Conservation (phyloP, 2,113 vertebrate genomes). For the Platanista minor region DNA sequence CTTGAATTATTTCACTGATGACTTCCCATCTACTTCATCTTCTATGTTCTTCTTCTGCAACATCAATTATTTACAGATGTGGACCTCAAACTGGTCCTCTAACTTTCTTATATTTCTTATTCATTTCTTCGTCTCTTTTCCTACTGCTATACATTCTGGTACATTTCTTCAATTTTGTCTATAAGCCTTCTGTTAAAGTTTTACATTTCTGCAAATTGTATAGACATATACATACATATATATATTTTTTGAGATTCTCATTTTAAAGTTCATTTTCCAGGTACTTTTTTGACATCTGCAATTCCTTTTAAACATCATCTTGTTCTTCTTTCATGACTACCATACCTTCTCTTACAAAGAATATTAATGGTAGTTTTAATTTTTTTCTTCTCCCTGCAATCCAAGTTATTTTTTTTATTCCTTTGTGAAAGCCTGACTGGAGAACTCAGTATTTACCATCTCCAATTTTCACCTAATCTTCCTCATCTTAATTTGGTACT, state of each 20-base stretch:
- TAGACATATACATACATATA: too few species aligned
- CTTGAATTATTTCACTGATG: background rate
- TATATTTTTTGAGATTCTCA: background rate
- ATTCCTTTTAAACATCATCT: conserved; percentile 7
- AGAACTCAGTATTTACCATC: background rate
- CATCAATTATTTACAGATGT: background rate
- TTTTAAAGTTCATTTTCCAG: conserved; percentile 22
- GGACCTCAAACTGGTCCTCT: background rate
- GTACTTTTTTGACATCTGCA: background rate
- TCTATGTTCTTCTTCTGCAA: background rate
- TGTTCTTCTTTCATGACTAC: background rate
- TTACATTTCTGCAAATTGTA: background rate
- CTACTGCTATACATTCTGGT: background rate
- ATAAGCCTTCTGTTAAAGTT: background rate
- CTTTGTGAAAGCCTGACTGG: background rate
- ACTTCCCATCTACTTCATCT: background rate
- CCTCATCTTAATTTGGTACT: background rate
- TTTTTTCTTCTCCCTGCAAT: background rate
- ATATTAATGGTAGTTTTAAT: background rate
- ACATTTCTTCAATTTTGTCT: conserved; percentile 28
- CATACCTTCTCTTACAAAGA: background rate
- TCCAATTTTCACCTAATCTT: background rate
- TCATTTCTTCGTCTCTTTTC: background rate
- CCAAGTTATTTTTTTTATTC: background rate
- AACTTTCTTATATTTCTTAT: background rate